Base-by-base conservation (phyloP, 2,888 invertebrate species). In the Magallana nippona region DNA sequence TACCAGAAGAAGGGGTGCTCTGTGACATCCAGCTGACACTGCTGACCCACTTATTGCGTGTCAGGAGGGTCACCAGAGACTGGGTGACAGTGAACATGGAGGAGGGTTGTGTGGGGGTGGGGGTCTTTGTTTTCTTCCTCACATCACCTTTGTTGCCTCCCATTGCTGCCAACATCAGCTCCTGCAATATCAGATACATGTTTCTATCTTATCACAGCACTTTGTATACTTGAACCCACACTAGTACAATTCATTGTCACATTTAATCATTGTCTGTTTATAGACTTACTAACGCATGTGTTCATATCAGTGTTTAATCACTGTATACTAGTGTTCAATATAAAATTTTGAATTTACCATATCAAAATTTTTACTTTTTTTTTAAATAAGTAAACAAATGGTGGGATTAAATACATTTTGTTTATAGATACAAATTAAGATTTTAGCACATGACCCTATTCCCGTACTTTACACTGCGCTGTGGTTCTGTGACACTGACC, bases 51-150 rank as follows among this genome's bases (percentile, higher is more conserved):
- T 88, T 89, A 71, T 88, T 89, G 79, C 89, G 88, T 3, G 94
- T 94, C 8, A 96, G 94, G 56, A 96, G 95, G 81, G 95, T 95
- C 1, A 96, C 96, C 13, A 96, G 93, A 13, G 96, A 95, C 93
- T 96, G 96, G 2, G 95, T 96, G 2, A 96, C 96, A 19, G 95
- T 95, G 91, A 96, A 95, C 81, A 94, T 94, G 11, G 92, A 91
- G 90, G 94, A 89, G 91, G 93, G 91, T 89, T 93, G 27, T 19
- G 19, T 58, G 17, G 79, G 71, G 22, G 77, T 27, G 10, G 79
- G 19, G 1, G 79, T 60, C 92, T 87, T 88, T 22, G 82, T 83
- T 81, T 88, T 90, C 82, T 86, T 90, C 11, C 83, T 83, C 15
- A 84, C 81, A 57, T 85, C 83, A 22, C 89, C 90, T 82, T 90